Conservation (phyloP, 2,888 invertebrate species). For the Drosophila fulvimacula region DNA sequence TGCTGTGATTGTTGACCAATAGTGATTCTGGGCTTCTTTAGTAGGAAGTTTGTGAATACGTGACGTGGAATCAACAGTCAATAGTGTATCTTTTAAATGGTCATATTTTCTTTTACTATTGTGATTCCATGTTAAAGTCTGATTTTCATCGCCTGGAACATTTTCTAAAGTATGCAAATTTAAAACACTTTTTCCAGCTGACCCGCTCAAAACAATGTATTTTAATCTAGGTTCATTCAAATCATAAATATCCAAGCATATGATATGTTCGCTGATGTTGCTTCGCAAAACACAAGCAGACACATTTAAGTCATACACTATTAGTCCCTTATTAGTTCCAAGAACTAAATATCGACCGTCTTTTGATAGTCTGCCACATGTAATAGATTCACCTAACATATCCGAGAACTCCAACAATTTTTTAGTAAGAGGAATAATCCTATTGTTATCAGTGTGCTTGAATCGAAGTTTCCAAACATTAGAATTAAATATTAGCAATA, state of each 20-base stretch:
- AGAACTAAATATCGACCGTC: constrained; percentile 80
- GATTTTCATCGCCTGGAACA: constrained; percentile 18
- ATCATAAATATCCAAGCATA: constrained; percentile 82
- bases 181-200: constrained; percentile 70
- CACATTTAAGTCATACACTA: constrained; percentile 75
- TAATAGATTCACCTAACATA: constrained; percentile 49
- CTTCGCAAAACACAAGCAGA: constrained; percentile 75
- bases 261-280: constrained; percentile 82
- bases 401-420: constrained; percentile 52
- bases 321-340: constrained; percentile 82
- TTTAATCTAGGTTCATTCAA: constrained; percentile 75
- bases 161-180: constrained; percentile 80
- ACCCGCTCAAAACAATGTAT: constrained; percentile 82
- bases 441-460: constrained; percentile 37
- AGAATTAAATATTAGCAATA: constrained; percentile 66
- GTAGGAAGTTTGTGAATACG: constrained; percentile 78
- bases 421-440: background rate
- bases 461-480: constrained; percentile 68
- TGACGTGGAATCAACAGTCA: constrained; percentile 82
- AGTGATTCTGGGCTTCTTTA: constrained; percentile 4
- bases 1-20: constrained; percentile 75
- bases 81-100: constrained; percentile 50
- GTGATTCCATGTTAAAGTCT: constrained; percentile 77
- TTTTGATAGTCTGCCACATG: constrained; percentile 79
- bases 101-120: constrained; percentile 46